Conservation (phyloP, 2,888 invertebrate species). For the Tigriopus californicus region DNA sequence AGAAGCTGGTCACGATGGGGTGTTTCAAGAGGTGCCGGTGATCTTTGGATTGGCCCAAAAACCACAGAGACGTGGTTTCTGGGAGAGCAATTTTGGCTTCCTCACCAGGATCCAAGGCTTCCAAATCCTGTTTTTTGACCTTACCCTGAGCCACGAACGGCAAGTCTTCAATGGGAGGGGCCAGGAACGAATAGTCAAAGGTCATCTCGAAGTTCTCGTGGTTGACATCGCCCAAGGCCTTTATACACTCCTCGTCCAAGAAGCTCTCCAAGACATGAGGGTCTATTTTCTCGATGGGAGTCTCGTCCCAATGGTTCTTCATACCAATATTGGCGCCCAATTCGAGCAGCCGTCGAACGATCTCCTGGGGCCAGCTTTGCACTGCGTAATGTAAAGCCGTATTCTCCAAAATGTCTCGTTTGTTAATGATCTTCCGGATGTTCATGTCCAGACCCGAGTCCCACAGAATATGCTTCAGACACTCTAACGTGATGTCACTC, state of each 20-base stretch:
- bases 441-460: background rate
- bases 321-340: conserved; percentile 53
- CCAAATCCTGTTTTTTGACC: background rate
- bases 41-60: conserved; percentile 47
- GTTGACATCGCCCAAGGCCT: conserved; percentile 42
- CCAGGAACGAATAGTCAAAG: conserved; percentile 50
- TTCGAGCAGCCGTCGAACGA: conserved; percentile 32
- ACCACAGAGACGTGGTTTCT: conserved; percentile 53
- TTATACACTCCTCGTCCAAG: conserved; percentile 49
- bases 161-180: conserved; percentile 29
- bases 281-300: conserved; percentile 50
- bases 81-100: conserved; percentile 18
- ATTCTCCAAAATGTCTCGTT: background rate
- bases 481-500: background rate
- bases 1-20: conserved; percentile 30
- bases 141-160: conserved; percentile 20
- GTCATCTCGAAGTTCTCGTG: conserved; percentile 50
- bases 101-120: background rate
- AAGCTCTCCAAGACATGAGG: conserved; percentile 46
- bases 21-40: conserved; percentile 37
- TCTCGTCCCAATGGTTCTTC: conserved; percentile 39
- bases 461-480: background rate
- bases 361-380: conserved; percentile 1
- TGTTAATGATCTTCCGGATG: background rate
- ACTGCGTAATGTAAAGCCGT: conserved; percentile 8